A percentile compares a stretch with the other conserved stretches of the same genome.
Conservation (phyloP, 2,113 vertebrate genomes). For the Clarias gariepinus region DNA sequence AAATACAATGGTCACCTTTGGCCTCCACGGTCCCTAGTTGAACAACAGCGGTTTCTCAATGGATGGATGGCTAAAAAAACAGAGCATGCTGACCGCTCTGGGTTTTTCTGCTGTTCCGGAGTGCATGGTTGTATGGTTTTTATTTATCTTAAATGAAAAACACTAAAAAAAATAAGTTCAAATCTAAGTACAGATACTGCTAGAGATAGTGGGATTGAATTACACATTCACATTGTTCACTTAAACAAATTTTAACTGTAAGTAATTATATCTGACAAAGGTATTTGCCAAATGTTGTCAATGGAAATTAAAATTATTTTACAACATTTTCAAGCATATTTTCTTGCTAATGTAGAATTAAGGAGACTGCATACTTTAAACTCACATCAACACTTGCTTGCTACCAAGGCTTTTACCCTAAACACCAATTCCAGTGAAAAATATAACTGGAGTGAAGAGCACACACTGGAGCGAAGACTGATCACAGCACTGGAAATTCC, state of each 20-base stretch:
- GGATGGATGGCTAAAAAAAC: background rate
- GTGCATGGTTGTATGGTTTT: background rate
- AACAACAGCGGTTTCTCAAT: no score
- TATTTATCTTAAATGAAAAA: background rate
- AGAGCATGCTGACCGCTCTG: background rate
- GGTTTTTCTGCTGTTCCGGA: background rate
- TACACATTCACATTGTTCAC: background rate
- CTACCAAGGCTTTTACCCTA: background rate
- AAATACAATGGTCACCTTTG: no score
- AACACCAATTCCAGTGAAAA: background rate
- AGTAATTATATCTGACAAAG: background rate
- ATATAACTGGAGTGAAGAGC: background rate
- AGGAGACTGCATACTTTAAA: background rate
- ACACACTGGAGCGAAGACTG: background rate
- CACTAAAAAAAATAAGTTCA: background rate
- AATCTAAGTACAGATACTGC: background rate
- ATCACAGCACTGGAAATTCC: slow-evolving; percentile 44
- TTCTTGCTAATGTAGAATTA: background rate
- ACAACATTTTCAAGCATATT: background rate
- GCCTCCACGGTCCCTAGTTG: no score
- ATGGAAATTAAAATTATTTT: background rate
- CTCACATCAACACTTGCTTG: background rate
- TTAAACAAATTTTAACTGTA: background rate
- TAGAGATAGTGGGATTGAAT: background rate
- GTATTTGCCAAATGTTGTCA: background rate